These are phyloP conservation scores for Donacobius atricapilla DNA, from an alignment of 2,113 vertebrate species.

Conservation along the genomic window DNA sequence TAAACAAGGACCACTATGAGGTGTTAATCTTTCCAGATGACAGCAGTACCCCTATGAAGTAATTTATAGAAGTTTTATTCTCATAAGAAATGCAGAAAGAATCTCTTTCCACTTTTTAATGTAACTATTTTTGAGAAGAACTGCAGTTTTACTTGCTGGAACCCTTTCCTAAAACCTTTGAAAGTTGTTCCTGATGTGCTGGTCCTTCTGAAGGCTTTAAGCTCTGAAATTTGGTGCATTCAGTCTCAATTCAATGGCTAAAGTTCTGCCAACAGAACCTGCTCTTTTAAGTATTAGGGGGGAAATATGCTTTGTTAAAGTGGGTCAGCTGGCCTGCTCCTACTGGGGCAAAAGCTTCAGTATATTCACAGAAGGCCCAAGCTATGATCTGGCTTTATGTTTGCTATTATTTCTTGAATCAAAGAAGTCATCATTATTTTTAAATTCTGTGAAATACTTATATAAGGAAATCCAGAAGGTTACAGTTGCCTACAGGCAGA, in stretches of 20 bases:
- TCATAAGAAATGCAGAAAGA: not conserved
- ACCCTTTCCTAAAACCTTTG: not conserved
- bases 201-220: not conserved
- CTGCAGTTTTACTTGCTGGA: not conserved
- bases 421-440: not conserved
- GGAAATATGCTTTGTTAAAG: not conserved
- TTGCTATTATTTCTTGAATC: not conserved
- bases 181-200: not conserved
- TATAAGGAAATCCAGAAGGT: not conserved
- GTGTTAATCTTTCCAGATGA: conserved; percentile 10
- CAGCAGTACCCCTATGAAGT: not conserved
- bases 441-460: not conserved
- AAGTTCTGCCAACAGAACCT: not conserved
- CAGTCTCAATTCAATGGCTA: not conserved
- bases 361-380: not conserved
- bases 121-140: not conserved
- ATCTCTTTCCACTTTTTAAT: not conserved
- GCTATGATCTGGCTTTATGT: not conserved
- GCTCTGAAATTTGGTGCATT: not conserved
- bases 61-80: not conserved
- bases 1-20: conserved; percentile 34
- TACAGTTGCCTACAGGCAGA: not conserved
- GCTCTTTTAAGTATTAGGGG: not conserved
- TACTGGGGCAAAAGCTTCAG: not conserved
- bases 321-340: not conserved